Evolutionary conservation across 2,888 invertebrate genomes (phyloP), one percentile per base, ranked within the genome.

Genomic region (Ceriagrion tenellum): DNA sequence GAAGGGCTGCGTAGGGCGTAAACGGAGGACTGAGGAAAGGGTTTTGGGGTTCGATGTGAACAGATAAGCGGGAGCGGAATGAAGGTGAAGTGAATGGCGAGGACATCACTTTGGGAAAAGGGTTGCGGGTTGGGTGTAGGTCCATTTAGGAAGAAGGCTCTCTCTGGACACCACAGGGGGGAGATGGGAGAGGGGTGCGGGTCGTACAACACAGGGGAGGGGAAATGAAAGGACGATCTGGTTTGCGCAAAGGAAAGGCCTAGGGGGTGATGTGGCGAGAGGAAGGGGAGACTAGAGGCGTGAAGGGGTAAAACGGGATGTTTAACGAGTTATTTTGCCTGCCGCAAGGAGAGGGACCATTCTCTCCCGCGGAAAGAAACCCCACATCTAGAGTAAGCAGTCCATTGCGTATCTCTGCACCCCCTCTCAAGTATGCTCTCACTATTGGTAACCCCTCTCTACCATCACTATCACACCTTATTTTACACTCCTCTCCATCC

Each of bases 291-390:
- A 8, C 16, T 12, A 69, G n/a, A 18, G 81, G n/a, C n/a, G 26
- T n/a, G 69, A 81, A 35, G 81, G 81, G 81, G 81, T 81, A 35
- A 81, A 47, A 35, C 12, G 35, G 81, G 81, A 16, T 81, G 35
- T 81, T 81, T 81, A 81, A 81, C 81, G 81, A 81, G 81, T 81
- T 81, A 35, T 81, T 59, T 81, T 81, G 81, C 30, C 35, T 16
- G 81, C 81, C 81, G 23, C 26, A 47, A 47, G 8, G 47, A 47
- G 47, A 47, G 47, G 47, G 47, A 4, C 47, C 47, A 2, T 47
- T 8, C 47, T 47, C 47, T 8, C 8, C 47, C 47, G 47, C 47
- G 47, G 47, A 69, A 69, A 69, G 12, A 23, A 23, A 26, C 4
- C 10, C n/a, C n/a, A 8, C 69, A n/a, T 26, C 23, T 8, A 2